Base-by-base conservation (phyloP, 2,888 invertebrate genomes). In the Volucella zonaria region DNA sequence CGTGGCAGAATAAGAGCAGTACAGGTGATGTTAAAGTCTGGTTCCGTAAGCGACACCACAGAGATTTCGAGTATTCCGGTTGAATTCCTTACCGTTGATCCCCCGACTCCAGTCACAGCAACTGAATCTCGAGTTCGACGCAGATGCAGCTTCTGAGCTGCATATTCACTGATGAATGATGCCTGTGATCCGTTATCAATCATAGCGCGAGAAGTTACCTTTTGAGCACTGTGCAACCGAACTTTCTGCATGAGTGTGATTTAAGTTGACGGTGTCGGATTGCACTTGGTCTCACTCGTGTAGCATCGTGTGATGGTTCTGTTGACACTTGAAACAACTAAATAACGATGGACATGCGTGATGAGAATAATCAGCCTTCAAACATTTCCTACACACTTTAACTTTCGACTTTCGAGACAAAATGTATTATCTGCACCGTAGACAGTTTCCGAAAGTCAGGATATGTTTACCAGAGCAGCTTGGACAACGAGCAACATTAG, bases 91-190 rank as follows among this genome's bases (percentile, higher is more conserved):
- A 82, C 76, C 15, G 42, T 67, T 10, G 67, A 18, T 0, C 75
- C 58, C 2, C 81, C 81, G 38, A 81, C 51, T 12, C 83, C 71
- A 61, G 52, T 74, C 12, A 80, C 71, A 11, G 74, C 66, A 6
- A 76, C 40, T 23, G 52, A 43, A 18, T 1, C 18, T 18, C 18
- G 18, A 18, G 18, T 18, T 18, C 74, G 73, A 11, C 71, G 86
- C 40, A 81, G 62, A 11, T 71, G 70, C 10, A 81, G 56, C 47
- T 79, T 73, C 77, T 82, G 76, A 2, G 51, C 79, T 1, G 79
- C 79, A 70, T 79, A 82, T 70, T 86, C 86, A 54, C 78, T 83
- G 23, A 82, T 79, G 15, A 86, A 80, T 8, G 73, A 68, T 8
- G 83, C 74, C 18, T 83, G 81, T 1, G 66, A 80, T 10, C 74